Evolutionary conservation across 2,797 vertebrate species (phyloP).

Genomic region (Thunnus albacares): DNA sequence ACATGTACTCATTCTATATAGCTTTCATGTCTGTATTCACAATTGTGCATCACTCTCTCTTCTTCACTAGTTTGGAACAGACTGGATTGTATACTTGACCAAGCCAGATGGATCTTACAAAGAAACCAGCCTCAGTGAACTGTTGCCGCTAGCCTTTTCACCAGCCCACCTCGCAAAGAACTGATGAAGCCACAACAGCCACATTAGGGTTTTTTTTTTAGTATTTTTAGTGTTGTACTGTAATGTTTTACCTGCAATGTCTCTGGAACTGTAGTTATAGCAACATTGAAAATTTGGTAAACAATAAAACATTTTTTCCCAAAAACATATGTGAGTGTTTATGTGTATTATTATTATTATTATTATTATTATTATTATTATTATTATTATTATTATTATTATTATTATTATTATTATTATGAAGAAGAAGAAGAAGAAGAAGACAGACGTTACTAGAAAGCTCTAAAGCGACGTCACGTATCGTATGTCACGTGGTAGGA

Average conservation of each 20-base stretch:
- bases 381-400: neutral
- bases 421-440: neutral
- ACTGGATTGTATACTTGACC: conserved; percentile 91
- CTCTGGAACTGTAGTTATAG: neutral
- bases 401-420: neutral
- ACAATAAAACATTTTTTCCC: conserved; percentile 12
- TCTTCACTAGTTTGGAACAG: conserved; percentile 85
- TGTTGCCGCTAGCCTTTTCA: conserved; percentile 91
- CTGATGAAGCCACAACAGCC: conserved; percentile 24
- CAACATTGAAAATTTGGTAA: neutral
- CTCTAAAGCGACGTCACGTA: conserved; percentile 13
- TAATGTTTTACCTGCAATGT: neutral
- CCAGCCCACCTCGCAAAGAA: conserved; percentile 85
- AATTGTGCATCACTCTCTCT: neutral
- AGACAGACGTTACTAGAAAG: neutral
- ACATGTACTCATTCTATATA: neutral
- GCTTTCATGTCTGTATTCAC: neutral
- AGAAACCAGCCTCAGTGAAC: conserved; percentile 88
- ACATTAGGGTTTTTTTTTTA: neutral
- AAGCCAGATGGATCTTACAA: conserved; percentile 90
- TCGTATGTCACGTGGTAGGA: conserved; percentile 41
- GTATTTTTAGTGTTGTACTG: neutral
- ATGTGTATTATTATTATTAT: neutral
- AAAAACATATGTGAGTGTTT: neutral
- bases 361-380: too few species aligned